Evolutionary conservation across 35 echinoderm and acorn worm species (phyloP), one percentile per base, ranked within the genome.

Genomic region (Patiria miniata): DNA sequence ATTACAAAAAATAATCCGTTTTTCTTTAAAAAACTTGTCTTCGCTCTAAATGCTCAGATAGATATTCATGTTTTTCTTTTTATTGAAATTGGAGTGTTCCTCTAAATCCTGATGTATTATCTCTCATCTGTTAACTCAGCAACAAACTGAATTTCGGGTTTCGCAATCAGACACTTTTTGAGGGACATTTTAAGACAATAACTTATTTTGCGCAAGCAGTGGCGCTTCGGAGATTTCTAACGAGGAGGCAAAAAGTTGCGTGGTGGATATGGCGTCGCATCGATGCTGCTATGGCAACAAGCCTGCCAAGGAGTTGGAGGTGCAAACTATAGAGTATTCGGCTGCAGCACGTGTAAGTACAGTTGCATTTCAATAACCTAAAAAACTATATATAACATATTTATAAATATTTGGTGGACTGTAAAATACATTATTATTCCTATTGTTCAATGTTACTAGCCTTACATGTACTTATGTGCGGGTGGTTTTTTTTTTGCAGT

Each of bases 271-370:
- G 19, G 36, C 78, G 21, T 33, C 44, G 2, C 44, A 88, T 23
- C 30, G 79, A 23, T 79, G 73, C 28, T 88, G 86, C 39, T 88
- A 80, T 26, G 86, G 86, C 0, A 88, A 80, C 53, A n/a, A 51
- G 39, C 28, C 56, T 39, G 56, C 26, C 36, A 56, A 61, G n/a
- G 86, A 88, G 10, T 39, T 88, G 51, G 86, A 88, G 21, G 40
- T 88, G 5, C 37, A 79, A 1, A 22, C 58, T 2, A 54, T 88
- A 9, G 36, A 56, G 21, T 36, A 87, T 40, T 53, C 65, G 15
- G 37, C 84, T n/a, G 51, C 65, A 23, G 37, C 42, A 0, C 9
- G 76, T 26, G 84, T 86, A 77, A 77, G 40, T 77, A 30, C 29
- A 2, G n/a, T 69, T 69, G n/a, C 5, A 7, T 69, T 69, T 5